Evolutionary conservation across 2,888 invertebrate genomes (phyloP), one percentile per base, ranked within the genome.

Genomic region (Lochmaea capreae): DNA sequence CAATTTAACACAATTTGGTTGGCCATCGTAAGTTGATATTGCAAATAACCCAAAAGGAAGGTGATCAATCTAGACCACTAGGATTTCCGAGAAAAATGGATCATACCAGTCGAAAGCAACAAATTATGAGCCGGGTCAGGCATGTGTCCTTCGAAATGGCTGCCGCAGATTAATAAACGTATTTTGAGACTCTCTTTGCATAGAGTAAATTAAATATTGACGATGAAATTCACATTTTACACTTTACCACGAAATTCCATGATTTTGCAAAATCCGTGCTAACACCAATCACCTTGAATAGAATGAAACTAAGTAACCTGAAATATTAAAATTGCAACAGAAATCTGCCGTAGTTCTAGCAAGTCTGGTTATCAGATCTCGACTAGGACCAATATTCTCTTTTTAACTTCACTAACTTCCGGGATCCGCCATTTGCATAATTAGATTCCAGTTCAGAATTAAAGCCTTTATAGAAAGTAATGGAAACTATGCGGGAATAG

Each of bases 401-500:
- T 74, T 72, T 69, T 66, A 62, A 69, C 69, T 69, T 66, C 58
- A 65, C 58, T 14, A 70, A 70, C 65, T 72, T 67, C 42, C 72
- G 33, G 26, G 26, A 67, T 14, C 11, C 69, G 22, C 61, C 62
- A 69, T 76, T 76, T 73, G 71, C 76, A 76, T 76, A 76, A 76
- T 76, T 71, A 63, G 68, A 76, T 76, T 76, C 59, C 59, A 58
- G 12, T 74, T 42, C 59, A 63, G 68, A 76, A 74, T 72, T 67
- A 65, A 57, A 62, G 70, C 65, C 65, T 71, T 72, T 71, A 76
- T 74, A 67, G 57, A 52, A 71, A 71, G 69, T 73, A 72, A 74
- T 74, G 74, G 72, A 72, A 74, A 74, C 76, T 76, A 72, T 74
- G 72, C 77, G 73, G 65, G 65, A 73, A 75, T 72, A 67, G 65